A percentile compares a stretch with the other conserved stretches of the same genome.
Conservation (phyloP, 2,113 vertebrate species). For the Petaurus breviceps region DNA sequence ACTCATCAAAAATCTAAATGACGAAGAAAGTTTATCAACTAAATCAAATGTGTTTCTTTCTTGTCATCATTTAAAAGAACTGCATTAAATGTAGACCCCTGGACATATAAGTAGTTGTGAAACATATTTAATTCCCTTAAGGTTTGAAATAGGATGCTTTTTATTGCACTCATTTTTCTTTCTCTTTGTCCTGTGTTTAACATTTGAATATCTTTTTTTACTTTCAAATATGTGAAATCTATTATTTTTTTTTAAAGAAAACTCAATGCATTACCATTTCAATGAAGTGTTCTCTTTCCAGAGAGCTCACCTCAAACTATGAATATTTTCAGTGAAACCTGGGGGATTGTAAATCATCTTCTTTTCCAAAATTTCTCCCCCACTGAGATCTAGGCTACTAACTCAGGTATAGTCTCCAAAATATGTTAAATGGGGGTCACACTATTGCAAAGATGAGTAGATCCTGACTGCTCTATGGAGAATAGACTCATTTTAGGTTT, state of each 20-base stretch:
- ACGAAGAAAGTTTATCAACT: not conserved
- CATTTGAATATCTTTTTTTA: not conserved
- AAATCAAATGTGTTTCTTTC: not conserved
- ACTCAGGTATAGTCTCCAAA: constrained; percentile 24
- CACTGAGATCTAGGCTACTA: not conserved
- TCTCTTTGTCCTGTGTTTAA: constrained; percentile 35
- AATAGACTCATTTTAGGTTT: not conserved
- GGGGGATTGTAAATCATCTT: not conserved
- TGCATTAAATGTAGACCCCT: not conserved
- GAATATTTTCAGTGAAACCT: constrained; percentile 18
- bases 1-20: not conserved
- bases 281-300: not conserved
- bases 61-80: not conserved
- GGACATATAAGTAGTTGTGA: not conserved
- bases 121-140: not conserved
- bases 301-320: not conserved
- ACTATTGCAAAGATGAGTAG: not conserved
- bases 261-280: not conserved
- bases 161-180: not conserved
- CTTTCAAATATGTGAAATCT: constrained; percentile 17
- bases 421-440: not conserved
- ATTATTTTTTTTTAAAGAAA: constrained; percentile 39
- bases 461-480: not conserved
- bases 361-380: not conserved
- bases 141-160: not conserved